Conservation (phyloP, 1,140 invertebrate species). For the Penaeus chinensis region DNA sequence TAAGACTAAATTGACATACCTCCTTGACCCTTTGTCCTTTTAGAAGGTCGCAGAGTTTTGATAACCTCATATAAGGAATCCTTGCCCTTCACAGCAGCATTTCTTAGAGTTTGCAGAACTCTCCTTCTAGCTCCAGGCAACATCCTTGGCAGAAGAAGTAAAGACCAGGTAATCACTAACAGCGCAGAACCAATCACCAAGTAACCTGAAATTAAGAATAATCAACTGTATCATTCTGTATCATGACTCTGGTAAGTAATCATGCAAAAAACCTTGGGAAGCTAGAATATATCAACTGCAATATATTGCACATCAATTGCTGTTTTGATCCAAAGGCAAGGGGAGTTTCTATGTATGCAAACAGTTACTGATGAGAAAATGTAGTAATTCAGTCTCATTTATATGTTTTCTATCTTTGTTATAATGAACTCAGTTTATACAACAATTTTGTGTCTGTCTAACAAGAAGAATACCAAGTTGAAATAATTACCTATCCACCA, state of each 20-base stretch:
- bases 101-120: not conserved
- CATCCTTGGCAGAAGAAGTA: constrained; percentile 21
- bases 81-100: constrained; percentile 21
- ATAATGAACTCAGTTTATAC: too few species aligned
- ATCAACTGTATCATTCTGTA: too few species aligned
- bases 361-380: too few species aligned
- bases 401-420: too few species aligned
- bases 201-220: constrained; percentile 5
- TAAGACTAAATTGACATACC: not conserved
- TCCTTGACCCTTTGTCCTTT: not conserved
- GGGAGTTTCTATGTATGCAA: too few species aligned
- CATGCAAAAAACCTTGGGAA: too few species aligned
- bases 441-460: not conserved
- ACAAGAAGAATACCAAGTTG: not conserved
- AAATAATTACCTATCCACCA: constrained; percentile 49
- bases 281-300: too few species aligned
- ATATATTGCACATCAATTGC: too few species aligned
- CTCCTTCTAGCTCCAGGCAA: constrained; percentile 21
- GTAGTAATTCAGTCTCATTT: too few species aligned
- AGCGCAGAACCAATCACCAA: constrained; percentile 6
- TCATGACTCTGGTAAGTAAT: too few species aligned
- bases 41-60: constrained; percentile 31
- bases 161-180: constrained; percentile 2
- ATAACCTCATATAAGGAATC: constrained; percentile 11
- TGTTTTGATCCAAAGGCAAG: too few species aligned